phyloP scores from a whole-genome alignment of 2,888 invertebrate species.

The Dexiosoma caninum region DNA sequence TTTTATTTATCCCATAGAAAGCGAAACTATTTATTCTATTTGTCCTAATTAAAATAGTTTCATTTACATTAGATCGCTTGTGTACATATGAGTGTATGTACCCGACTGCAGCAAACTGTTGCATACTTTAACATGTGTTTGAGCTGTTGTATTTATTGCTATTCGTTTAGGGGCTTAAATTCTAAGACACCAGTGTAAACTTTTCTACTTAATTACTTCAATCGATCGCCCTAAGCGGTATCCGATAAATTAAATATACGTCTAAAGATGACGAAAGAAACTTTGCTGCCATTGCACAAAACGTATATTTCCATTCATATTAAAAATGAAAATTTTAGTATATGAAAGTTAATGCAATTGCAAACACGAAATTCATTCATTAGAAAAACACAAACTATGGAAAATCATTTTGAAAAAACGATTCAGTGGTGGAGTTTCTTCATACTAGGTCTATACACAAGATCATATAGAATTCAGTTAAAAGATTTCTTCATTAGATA shows the following conservation, averaged over 20 bases:
- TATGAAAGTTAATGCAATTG: background rate
- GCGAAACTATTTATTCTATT: background rate
- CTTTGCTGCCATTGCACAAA: background rate
- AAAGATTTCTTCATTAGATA: background rate
- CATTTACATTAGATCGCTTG: background rate
- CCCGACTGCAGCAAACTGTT: constrained; percentile 52
- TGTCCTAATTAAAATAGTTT: background rate
- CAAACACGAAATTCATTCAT: constrained; percentile 51
- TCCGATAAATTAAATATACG: background rate
- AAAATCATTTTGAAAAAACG: too few relatives aligned
- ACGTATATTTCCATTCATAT: constrained; percentile 34
- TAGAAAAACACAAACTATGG: background rate
- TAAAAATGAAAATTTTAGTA: constrained; percentile 4
- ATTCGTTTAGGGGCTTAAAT: background rate
- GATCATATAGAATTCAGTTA: background rate
- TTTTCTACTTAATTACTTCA: background rate
- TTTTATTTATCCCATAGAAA: background rate
- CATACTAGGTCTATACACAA: too few relatives aligned
- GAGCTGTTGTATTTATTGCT: background rate
- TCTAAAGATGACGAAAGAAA: background rate
- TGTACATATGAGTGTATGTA: background rate
- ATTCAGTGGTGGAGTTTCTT: too few relatives aligned
- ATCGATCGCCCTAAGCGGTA: background rate
- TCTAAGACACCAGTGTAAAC: background rate
- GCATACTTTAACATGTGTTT: constrained; percentile 32